Percentiles rank a stretch among this genome's conserved stretches.
phyloP scores from a whole-genome alignment of 2,797 vertebrate genomes.

The Fistularia commersonii region DNA sequence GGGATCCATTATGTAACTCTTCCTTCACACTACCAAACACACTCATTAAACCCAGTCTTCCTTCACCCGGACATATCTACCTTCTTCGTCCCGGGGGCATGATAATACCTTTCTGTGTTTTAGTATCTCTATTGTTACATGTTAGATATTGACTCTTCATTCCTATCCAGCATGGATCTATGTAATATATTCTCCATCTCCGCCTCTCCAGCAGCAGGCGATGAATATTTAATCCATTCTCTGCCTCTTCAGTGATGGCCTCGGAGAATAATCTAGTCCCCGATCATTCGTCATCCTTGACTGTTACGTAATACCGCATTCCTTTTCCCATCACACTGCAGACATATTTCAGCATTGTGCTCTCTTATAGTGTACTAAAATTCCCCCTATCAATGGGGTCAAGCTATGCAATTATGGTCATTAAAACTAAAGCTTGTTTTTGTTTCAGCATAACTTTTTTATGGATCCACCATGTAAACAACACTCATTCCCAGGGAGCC shows the following conservation, averaged over 20 bases:
- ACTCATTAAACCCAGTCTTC: conserved; percentile 13
- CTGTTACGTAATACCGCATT: conserved; percentile 48
- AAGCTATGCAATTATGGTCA: too few species aligned
- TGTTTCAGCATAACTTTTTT: background rate
- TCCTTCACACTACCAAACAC: conserved; percentile 16
- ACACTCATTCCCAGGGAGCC: conserved; percentile 6
- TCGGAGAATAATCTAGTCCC: conserved; percentile 59
- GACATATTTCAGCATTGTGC: conserved; percentile 12
- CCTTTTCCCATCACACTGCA: conserved; percentile 22
- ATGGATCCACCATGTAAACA: conserved; percentile 14
- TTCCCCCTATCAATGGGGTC: too few species aligned
- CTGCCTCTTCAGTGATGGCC: conserved; percentile 50
- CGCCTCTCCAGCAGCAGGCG: conserved; percentile 44
- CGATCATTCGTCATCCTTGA: conserved; percentile 51
- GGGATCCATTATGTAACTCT: conserved; percentile 53
- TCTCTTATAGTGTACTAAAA: conserved; percentile 4
- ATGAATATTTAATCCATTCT: conserved; percentile 67
- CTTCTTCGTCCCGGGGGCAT: conserved; percentile 14
- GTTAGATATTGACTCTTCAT: conserved; percentile 8
- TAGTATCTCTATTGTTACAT: conserved; percentile 8
- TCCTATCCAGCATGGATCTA: conserved; percentile 15
- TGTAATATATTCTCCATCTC: conserved; percentile 36
- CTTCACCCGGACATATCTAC: conserved; percentile 19
- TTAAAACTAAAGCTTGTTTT: too few species aligned
- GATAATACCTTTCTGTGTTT: conserved; percentile 21